phyloP scores from a whole-genome alignment of 2,797 vertebrate genomes.

The Rallus crepitans region DNA sequence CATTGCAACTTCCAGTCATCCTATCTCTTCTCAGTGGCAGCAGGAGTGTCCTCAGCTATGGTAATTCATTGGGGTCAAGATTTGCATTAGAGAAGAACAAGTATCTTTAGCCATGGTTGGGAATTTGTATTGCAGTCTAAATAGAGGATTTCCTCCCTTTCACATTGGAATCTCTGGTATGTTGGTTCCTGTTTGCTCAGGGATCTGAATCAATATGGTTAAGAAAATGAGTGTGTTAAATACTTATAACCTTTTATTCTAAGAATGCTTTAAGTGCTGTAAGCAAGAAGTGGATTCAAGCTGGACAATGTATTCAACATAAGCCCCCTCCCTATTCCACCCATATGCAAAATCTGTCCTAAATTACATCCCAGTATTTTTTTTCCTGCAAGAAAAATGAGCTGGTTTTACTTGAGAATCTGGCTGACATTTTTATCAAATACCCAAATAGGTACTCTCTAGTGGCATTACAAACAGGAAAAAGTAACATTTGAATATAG shows the following conservation, averaged over 20 bases:
- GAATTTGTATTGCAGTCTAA: slow-evolving; percentile 61
- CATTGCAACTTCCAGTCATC: background rate
- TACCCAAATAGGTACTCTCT: background rate
- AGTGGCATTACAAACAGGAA: background rate
- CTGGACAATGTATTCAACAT: background rate
- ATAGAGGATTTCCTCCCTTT: slow-evolving; percentile 73
- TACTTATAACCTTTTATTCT: background rate
- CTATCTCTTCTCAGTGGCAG: background rate
- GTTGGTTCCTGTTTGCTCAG: slow-evolving; percentile 58
- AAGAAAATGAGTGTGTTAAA: slow-evolving; percentile 43
- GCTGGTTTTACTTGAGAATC: background rate
- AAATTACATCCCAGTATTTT: background rate
- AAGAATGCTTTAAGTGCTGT: background rate
- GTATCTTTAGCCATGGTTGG: slow-evolving; percentile 8
- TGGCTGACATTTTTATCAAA: background rate
- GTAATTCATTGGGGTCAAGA: background rate
- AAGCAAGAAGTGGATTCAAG: background rate
- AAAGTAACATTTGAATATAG: background rate
- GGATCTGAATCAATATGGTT: slow-evolving; percentile 44
- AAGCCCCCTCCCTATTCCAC: background rate
- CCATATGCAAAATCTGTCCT: background rate
- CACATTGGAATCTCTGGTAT: slow-evolving; percentile 71
- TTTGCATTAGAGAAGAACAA: background rate
- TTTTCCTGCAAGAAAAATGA: background rate
- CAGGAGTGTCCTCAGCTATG: background rate